A percentile compares a stretch with the other conserved stretches of the same genome.
Conservation (phyloP, 1,140 invertebrate genomes). For the Brachionus asplanchnoidis region DNA sequence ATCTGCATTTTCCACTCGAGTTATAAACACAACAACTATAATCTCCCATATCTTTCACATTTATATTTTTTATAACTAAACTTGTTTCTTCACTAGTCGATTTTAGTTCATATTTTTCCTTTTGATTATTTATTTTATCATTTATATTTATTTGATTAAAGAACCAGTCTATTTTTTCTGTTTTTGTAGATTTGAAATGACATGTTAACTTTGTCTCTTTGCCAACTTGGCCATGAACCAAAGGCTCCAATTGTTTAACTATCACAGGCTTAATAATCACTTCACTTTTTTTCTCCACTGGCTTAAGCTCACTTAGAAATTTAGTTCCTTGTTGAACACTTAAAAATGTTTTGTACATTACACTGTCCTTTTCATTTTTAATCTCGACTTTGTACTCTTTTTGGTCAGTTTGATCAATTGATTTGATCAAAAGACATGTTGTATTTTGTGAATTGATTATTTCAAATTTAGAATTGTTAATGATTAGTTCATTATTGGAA, state of each 20-base stretch:
- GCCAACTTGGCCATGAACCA: background rate
- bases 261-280: background rate
- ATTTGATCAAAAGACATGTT: background rate
- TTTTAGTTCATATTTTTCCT: slow-evolving; percentile 9
- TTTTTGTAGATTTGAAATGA: background rate
- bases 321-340: slow-evolving; percentile 1
- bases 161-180: slow-evolving; percentile 15
- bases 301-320: background rate
- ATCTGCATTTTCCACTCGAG: background rate
- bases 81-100: background rate
- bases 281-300: slow-evolving; percentile 20
- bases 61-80: slow-evolving; percentile 10
- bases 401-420: slow-evolving; percentile 9
- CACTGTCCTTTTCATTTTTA: slow-evolving; percentile 15
- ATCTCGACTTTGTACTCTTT: slow-evolving; percentile 4
- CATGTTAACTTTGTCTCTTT: background rate
- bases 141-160: slow-evolving; percentile 32
- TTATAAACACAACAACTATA: background rate
- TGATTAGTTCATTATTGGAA: background rate
- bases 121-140: slow-evolving; percentile 15
- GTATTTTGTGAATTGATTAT: background rate
- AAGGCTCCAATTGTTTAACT: background rate
- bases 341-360: background rate
- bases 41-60: slow-evolving; percentile 8
- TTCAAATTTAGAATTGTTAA: background rate